These are phyloP conservation scores for Drosophila kuntzei DNA, from an alignment of 2,888 invertebrate genomes.

Conservation along the genomic window DNA sequence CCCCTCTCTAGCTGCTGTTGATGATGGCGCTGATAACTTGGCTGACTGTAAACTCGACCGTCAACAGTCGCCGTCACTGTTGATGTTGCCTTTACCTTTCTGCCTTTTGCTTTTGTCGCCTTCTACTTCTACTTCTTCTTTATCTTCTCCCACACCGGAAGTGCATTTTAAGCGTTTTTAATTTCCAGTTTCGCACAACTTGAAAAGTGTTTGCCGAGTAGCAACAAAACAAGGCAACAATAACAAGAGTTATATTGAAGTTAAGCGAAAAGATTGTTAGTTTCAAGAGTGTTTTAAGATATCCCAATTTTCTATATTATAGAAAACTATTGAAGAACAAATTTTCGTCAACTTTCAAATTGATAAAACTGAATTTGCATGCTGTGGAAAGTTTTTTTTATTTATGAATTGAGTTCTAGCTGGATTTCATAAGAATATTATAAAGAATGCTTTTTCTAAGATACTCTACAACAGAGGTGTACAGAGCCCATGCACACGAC, in stretches of 20 bases:
- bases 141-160: conserved; percentile 61
- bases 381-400: background rate
- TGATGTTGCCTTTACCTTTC: conserved; percentile 8
- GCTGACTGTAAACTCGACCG: conserved; percentile 33
- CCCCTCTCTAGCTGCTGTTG: conserved; percentile 11
- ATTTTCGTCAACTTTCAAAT: background rate
- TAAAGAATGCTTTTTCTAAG: no score
- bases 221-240: conserved; percentile 17
- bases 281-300: background rate
- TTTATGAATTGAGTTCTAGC: background rate
- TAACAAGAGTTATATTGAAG: conserved; percentile 22
- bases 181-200: conserved; percentile 71
- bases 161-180: conserved; percentile 74
- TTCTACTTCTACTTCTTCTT: conserved; percentile 2
- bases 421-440: background rate
- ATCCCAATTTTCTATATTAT: no score
- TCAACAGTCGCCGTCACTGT: conserved; percentile 19
- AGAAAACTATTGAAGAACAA: no score
- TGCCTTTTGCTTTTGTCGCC: conserved; percentile 29
- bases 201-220: conserved; percentile 55
- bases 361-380: background rate
- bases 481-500: no score
- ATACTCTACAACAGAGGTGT: no score
- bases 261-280: background rate
- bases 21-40: conserved; percentile 64